phyloP scores from a whole-genome alignment of 2,888 invertebrate genomes.

The Clostera curtula region DNA sequence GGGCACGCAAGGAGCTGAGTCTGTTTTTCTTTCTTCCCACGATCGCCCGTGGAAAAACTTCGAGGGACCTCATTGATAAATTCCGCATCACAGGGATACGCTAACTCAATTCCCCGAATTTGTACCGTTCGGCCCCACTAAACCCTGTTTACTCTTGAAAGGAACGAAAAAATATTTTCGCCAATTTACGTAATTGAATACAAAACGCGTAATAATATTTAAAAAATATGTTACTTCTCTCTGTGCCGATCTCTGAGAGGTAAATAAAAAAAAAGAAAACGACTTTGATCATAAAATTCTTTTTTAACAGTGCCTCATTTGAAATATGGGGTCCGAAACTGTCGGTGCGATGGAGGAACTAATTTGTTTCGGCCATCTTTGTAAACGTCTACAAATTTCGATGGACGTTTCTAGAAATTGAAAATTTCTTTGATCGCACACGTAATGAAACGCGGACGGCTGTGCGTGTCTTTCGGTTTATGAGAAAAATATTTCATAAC shows the following conservation, averaged over 20 bases:
- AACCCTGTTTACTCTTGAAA: slow-evolving; percentile 2
- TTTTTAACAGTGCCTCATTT: slow-evolving; percentile 14
- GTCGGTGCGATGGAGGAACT: slow-evolving; percentile 22
- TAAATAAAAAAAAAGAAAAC: too few relatives aligned
- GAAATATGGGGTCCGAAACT: slow-evolving; percentile 15
- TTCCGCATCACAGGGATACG: not conserved
- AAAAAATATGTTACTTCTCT: too few relatives aligned
- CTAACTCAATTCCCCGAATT: slow-evolving; percentile 1
- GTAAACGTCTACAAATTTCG: slow-evolving; percentile 20
- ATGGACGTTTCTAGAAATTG: slow-evolving; percentile 23
- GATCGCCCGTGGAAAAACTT: not conserved
- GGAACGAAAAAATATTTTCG: slow-evolving; percentile 5
- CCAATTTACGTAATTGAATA: slow-evolving; percentile 19
- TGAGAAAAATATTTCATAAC: slow-evolving; percentile 12
- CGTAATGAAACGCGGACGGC: slow-evolving; percentile 23
- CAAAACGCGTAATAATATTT: too few relatives aligned
- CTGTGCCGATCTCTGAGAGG: too few relatives aligned
- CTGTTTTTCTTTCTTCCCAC: not conserved
- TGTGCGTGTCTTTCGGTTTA: slow-evolving; percentile 16
- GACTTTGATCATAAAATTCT: slow-evolving; percentile 23
- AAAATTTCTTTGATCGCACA: slow-evolving; percentile 24
- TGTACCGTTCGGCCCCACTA: not conserved
- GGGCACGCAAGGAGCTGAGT: not conserved
- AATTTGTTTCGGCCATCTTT: slow-evolving; percentile 28
- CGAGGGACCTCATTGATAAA: not conserved